Base-by-base conservation (phyloP, 2,113 vertebrate genomes). In the Sinocyclocheilus rhinocerous region DNA sequence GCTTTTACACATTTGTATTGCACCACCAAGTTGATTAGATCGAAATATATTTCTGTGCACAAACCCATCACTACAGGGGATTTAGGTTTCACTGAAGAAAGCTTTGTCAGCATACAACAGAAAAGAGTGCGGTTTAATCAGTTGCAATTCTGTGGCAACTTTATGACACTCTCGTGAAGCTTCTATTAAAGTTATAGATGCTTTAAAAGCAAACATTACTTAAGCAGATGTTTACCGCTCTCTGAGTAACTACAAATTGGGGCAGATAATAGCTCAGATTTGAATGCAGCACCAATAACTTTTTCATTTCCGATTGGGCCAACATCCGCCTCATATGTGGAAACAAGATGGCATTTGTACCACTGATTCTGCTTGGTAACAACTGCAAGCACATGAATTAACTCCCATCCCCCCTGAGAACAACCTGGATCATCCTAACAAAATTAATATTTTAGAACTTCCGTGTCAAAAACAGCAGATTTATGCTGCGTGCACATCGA, bases 301-400 rank as follows among this genome's bases (percentile, higher is more conserved):
- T 85, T 89, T 91, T 91, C 89, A 92, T 91, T 95, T 92, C 90
- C 90, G 90, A 93, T 90, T 88, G 89, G 92, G 92, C 92, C 90
- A 91, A 87, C 92, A 93, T 93, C 92, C 89, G 91, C 94, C 94
- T 93, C 88, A 91, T 94, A 93, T 94, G 93, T 84, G 92, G 92
- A 94, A 95, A 95, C 94, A 95, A 95, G 94, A 94, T 94, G 95
- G 94, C 94, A n/a, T n/a, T n/a, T 91, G 91, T 90, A 88, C 83
- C 67, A 82, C 88, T 85, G 88, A 90, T 91, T 85, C 88, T 55
- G 87, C 87, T 92, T 82, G 79, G 86, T 93, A 89, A 92, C 89
- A 90, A 92, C 90, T 92, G 91, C 90, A 89, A 86, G 88, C 90
- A 87, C 83, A 90, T 87, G 88, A 92, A 92, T 90, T 88, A 88